Evolutionary conservation across 2,888 invertebrate species (phyloP).

Genomic region (Pachymerium ferrugineum): DNA sequence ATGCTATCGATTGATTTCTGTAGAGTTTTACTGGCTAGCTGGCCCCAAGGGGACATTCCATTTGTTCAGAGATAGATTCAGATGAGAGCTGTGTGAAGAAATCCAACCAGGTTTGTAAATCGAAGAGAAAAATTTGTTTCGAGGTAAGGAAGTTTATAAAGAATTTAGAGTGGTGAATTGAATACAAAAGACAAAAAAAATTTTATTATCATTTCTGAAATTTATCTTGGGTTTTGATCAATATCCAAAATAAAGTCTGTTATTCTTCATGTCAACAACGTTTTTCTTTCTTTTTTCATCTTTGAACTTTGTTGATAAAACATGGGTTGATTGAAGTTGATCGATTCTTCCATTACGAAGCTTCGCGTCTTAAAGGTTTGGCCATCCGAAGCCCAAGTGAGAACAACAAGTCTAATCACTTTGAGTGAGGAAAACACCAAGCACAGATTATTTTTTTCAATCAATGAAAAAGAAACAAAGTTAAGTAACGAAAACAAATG

Average conservation of each 20-base stretch:
- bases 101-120: background rate
- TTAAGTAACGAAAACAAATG: too few species aligned
- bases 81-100: background rate
- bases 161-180: too few species aligned
- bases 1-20: background rate
- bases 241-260: background rate
- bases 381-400: background rate
- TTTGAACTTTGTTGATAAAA: background rate
- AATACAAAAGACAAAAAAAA: too few species aligned
- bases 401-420: conserved; percentile 16
- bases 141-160: too few species aligned
- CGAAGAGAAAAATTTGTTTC: too few species aligned
- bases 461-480: background rate
- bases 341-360: conserved; percentile 16
- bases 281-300: background rate
- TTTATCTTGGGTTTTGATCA: background rate
- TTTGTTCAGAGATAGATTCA: background rate
- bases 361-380: conserved; percentile 3
- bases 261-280: background rate
- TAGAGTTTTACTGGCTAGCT: background rate
- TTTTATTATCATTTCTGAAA: too few species aligned
- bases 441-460: background rate
- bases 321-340: background rate
- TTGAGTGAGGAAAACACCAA: background rate
- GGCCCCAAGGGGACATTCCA: background rate